Base-by-base conservation (phyloP, 2,888 invertebrate species). In the Drosophila atroscutellata region DNA sequence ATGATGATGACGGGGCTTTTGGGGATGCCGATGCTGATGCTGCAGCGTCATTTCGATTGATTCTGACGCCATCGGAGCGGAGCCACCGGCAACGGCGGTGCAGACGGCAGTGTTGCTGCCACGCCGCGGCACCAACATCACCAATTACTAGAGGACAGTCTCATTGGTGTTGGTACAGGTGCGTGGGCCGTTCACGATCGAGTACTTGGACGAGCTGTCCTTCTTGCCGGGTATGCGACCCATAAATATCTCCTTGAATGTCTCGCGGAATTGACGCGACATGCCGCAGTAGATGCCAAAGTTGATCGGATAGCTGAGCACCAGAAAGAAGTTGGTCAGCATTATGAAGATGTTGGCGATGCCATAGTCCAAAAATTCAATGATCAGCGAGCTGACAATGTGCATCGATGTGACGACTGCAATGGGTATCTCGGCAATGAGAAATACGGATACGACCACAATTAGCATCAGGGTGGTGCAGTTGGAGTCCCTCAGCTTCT, bases 241-340 rank as follows among this genome's bases (percentile, higher is more conserved):
- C 50, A 97, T 95, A 91, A 98, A 98, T 20, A 93, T 92, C 88
- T 96, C 96, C 90, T 97, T 97, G 92, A 99, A 99, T 0, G 98
- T 98, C 92, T 98, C 98, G 58, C 99, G 94, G 93, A 99, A 99
- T 92, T 97, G 98, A 37, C 97, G 94, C 37, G 97, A 98, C 99
- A 99, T 99, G 28, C 98, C 98, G 92, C 98, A 98, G 91, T 99
- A 99, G 79, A 98, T 98, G 71, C 98, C 98, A 90, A 99, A 98
- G 92, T 98, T 98, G 67, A 98, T 96, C 15, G 98, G 98, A 93
- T 98, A 98, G 54, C 97, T 97, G 45, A 98, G 95, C 68, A 98
- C 96, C 72, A 99, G 97, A 92, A 97, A 96, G 93, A 98, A 98
- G 94, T 98, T 98, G 15, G 97, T 97, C 90, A 97, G 95, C 72